phyloP scores from a whole-genome alignment of 2,113 vertebrate species.

The Trogon melanurus region DNA sequence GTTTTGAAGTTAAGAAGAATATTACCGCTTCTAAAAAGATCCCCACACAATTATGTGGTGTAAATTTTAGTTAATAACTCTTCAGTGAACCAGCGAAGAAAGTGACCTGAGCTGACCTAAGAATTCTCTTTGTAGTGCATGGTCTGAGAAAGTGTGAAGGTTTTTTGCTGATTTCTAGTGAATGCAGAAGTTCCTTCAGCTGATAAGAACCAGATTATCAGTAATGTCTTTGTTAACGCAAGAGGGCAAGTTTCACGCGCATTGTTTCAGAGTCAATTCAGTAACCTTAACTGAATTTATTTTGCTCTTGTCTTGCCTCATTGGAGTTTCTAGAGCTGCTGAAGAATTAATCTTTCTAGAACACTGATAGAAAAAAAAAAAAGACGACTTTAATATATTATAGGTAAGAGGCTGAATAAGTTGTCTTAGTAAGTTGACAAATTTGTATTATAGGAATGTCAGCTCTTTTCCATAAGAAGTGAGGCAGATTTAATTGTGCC shows the following conservation, averaged over 20 bases:
- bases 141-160: not conserved
- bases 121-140: not conserved
- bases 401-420: not conserved
- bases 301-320: not conserved
- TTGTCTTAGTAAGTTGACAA: not conserved
- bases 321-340: not conserved
- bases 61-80: not conserved
- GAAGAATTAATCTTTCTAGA: not conserved
- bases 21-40: not conserved
- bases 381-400: not conserved
- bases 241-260: not conserved
- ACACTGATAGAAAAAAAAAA: not conserved
- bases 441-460: not conserved
- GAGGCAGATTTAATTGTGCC: constrained; percentile 12
- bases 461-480: not conserved
- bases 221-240: not conserved
- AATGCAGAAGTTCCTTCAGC: not conserved
- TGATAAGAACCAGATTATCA: not conserved
- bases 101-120: not conserved
- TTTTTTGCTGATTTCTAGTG: not conserved
- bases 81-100: not conserved
- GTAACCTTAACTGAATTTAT: not conserved
- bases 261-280: not conserved
- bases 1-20: not conserved
- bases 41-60: not conserved